phyloP scores from a whole-genome alignment of 2,797 vertebrate genomes.

The Macroramphosus scolopax region DNA sequence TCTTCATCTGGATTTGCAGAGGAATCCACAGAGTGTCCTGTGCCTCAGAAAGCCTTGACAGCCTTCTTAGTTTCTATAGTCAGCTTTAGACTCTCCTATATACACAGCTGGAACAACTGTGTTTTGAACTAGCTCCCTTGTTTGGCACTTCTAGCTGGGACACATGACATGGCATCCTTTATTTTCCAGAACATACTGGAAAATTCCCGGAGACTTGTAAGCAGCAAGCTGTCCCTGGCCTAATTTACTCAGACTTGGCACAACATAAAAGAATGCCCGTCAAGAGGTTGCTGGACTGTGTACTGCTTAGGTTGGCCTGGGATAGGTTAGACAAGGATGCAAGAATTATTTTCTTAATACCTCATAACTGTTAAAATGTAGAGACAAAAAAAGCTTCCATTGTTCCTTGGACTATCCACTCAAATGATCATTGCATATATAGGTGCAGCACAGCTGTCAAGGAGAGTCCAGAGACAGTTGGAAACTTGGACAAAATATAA shows the following conservation, averaged over 20 bases:
- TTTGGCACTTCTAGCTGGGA: constrained; percentile 13
- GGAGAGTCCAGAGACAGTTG: background rate
- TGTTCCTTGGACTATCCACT: background rate
- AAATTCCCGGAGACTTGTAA: constrained; percentile 55
- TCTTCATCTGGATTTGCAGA: background rate
- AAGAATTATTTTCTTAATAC: constrained; percentile 1
- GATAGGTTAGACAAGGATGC: background rate
- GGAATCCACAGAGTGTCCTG: constrained; percentile 2
- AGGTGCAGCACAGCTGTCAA: background rate
- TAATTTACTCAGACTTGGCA: constrained; percentile 48
- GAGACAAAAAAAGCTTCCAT: background rate
- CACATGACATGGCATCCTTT: constrained; percentile 50
- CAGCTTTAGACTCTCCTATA: constrained; percentile 2
- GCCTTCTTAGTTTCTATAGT: constrained; percentile 13
- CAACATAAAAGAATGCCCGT: constrained; percentile 43
- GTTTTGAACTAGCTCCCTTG: constrained; percentile 25
- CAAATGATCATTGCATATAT: background rate
- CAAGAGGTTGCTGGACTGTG: constrained; percentile 35
- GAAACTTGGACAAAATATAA: too few relatives aligned
- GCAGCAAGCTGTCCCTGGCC: constrained; percentile 34
- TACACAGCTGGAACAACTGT: background rate
- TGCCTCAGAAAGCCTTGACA: background rate
- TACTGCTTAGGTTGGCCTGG: constrained; percentile 19
- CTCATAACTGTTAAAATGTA: background rate
- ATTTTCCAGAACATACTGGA: constrained; percentile 57